Percentiles rank a stretch among this genome's conserved stretches.
These are phyloP conservation scores for Catharus minimus DNA, from an alignment of 2,113 vertebrate species.

Conservation along the genomic window DNA sequence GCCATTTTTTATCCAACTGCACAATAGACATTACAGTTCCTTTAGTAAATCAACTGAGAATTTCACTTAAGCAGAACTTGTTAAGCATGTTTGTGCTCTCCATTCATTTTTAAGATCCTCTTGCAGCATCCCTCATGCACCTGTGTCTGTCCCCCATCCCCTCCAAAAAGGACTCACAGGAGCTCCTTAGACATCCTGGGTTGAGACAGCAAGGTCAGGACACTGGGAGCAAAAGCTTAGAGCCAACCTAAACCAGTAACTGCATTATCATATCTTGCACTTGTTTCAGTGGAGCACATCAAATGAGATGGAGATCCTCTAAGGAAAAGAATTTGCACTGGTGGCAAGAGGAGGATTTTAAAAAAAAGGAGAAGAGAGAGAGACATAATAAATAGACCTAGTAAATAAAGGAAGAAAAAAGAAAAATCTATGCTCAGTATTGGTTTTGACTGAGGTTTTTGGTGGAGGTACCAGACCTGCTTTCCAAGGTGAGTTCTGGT, in stretches of 20 bases:
- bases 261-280: neutral
- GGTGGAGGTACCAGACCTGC: neutral
- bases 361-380: neutral
- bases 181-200: neutral
- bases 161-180: neutral
- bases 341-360: neutral
- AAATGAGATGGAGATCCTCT: neutral
- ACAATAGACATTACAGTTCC: neutral
- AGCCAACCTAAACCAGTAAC: neutral
- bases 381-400: neutral
- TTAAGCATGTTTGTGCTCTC: neutral
- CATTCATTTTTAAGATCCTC: neutral
- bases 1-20: neutral
- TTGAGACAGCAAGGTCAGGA: neutral
- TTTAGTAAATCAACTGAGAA: neutral
- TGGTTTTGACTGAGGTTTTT: neutral
- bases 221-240: neutral
- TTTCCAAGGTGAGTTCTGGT: neutral
- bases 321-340: neutral
- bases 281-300: neutral
- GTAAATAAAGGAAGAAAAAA: neutral
- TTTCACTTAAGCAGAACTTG: neutral
- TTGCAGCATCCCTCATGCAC: accelerated
- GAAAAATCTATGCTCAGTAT: neutral
- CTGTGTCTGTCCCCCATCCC: neutral